Evolutionary conservation across 2,113 vertebrate species (phyloP), one percentile per base, ranked within the genome.

Genomic region (Pygoscelis adeliae): DNA sequence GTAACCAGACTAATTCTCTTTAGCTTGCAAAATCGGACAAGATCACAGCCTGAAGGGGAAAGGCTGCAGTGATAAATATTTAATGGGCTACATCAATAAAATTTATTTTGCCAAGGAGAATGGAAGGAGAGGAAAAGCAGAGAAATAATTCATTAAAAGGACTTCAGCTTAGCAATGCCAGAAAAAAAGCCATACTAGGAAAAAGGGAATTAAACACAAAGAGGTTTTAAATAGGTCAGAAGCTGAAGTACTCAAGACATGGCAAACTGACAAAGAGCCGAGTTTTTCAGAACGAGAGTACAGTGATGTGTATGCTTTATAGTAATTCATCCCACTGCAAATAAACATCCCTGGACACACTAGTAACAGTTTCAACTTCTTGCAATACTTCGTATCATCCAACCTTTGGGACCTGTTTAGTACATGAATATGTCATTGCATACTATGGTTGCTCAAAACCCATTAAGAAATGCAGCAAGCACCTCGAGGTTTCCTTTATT

Each of bases 111-210:
- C 87, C 89, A 96, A 96, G 95, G 79, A 97, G 91, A 96, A 91
- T 77, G 55, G 83, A 94, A 97, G 58, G 63, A 92, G 87, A 89
- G 49, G 65, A 92, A 94, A 94, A 86, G 83, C n/a, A 89, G 71
- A 97, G 89, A 94, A 97, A 95, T 96, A 96, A 96, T 95, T 96
- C 89, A 97, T 95, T 96, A 94, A 89, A 95, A 92, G 93, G 91
- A 89, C 44, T 77, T 72, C 40, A 61, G 53, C 76, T 86, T 83
- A 72, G 80, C 34, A 76, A 67, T 11, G 34, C 32, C 70, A 78
- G n/a, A 14, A 83, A 82, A 67, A 92, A 90, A 83, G 47, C 36
- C 65, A 58, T 6, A 38, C 52, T 71, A 89, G 13, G 42, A 82
- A 77, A 78, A 92, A 88, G 61, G 34, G 81, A 87, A 77, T 93